A percentile compares a stretch with the other conserved stretches of the same genome.
These are phyloP conservation scores for Sinocyclocheilus anshuiensis DNA, from an alignment of 2,113 vertebrate genomes.

Conservation along the genomic window DNA sequence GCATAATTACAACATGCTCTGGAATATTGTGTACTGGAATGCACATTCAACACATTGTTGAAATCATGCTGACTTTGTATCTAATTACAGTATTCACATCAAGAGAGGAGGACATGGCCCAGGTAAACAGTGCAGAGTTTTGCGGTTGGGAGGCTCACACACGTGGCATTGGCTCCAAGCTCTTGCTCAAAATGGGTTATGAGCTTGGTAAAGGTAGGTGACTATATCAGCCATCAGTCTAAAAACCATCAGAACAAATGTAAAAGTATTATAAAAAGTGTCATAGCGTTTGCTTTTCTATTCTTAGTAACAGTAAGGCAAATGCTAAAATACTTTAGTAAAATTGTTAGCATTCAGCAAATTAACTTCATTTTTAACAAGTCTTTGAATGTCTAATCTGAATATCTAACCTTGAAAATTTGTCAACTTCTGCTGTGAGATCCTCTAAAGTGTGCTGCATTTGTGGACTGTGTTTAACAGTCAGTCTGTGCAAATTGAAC, in stretches of 20 bases:
- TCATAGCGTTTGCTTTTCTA: too few species aligned
- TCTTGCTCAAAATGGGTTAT: slow-evolving; percentile 93
- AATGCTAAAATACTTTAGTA: too few species aligned
- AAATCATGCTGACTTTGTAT: background rate
- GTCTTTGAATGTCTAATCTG: too few species aligned
- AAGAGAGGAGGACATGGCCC: slow-evolving; percentile 59
- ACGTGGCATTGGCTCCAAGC: slow-evolving; percentile 92
- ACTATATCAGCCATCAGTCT: background rate
- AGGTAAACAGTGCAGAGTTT: slow-evolving; percentile 76
- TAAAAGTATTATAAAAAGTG: too few species aligned
- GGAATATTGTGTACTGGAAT: background rate
- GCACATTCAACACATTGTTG: background rate
- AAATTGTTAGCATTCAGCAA: too few species aligned
- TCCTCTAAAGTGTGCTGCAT: too few species aligned
- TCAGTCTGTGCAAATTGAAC: too few species aligned
- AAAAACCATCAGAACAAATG: background rate
- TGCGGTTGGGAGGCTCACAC: slow-evolving; percentile 96
- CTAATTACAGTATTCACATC: slow-evolving; percentile 75
- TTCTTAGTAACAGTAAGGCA: too few species aligned
- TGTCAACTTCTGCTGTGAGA: too few species aligned
- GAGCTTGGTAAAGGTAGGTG: slow-evolving; percentile 91
- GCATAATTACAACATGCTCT: background rate
- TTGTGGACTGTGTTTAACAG: background rate
- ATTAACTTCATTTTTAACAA: too few species aligned
- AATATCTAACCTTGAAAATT: too few species aligned